phyloP scores from a whole-genome alignment of 92 coral and sea anemone genomes.

The Muricea muricata region DNA sequence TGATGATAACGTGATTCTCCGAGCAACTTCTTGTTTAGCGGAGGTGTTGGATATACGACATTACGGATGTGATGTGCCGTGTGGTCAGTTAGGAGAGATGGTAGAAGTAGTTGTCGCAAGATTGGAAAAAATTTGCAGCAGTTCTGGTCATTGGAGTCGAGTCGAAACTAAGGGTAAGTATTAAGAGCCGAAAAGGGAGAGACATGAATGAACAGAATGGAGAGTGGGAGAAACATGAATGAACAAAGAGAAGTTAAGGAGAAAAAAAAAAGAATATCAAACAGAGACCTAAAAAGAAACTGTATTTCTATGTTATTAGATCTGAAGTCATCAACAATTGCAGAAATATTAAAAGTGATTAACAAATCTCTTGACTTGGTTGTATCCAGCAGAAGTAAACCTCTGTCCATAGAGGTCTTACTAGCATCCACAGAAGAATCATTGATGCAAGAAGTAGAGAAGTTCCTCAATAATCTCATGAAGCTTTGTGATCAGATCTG shows the following conservation, averaged over 20 bases:
- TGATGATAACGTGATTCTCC: constrained; percentile 78
- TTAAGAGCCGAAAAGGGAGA: background rate
- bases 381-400: constrained; percentile 36
- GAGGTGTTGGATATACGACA: constrained; percentile 66
- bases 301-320: background rate
- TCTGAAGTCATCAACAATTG: constrained; percentile 51
- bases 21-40: constrained; percentile 70
- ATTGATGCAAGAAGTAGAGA: constrained; percentile 31
- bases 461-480: constrained; percentile 63
- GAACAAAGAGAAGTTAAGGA: background rate
- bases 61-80: constrained; percentile 62
- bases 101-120: constrained; percentile 65
- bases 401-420: constrained; percentile 71
- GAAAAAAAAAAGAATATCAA: background rate
- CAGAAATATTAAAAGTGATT: constrained; percentile 61
- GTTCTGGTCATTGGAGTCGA: constrained; percentile 33
- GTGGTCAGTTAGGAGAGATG: constrained; percentile 44
- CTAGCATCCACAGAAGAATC: constrained; percentile 53
- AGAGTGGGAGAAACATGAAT: background rate
- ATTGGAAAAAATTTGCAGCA: constrained; percentile 65
- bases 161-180: constrained; percentile 21
- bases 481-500: constrained; percentile 73
- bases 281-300: background rate
- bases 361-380: constrained; percentile 64
- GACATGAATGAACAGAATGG: background rate